Evolutionary conservation across 1,140 invertebrate species (phyloP), one percentile per base, ranked within the genome.

Genomic region (Plectrocnemia conspersa): DNA sequence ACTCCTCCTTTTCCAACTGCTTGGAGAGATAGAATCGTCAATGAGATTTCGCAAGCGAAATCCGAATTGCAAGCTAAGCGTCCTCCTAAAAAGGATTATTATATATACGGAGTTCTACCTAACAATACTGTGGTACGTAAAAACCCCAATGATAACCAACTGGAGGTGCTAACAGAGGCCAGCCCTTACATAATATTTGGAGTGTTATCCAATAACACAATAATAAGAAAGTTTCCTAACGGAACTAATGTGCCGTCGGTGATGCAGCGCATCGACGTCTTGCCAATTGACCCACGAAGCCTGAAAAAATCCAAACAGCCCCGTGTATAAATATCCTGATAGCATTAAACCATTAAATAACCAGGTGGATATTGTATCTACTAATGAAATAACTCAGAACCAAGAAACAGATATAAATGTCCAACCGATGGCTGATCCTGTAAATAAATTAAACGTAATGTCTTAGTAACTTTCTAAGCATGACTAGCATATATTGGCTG

Each of bases 91-190:
- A 78, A 79, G 65, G 83, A 85, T 72, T 86, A 82, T 67, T 75
- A 79, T 41, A 77, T 85, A 55, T 86, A 84, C 64, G 84, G 82
- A 62, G 82, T 86, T 61, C 77, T 84, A 61, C 81, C 82, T 21
- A 85, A 85, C 66, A 85, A 85, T 67, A 85, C 84, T 36, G 82
- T 86, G 63, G 80, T 86, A 63, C 77, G 82, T 66, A 86, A 85
- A 73, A 76, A 80, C 54, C 82, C 83, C 54, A 81, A 81, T 64
- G 78, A 82, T 64, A 79, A 82, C 64, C 62, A 78, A 62, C 75
- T 82, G 66, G 79, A 80, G 64, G 71, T 79, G 64, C 78, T 82
- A 65, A 82, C 80, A 67, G 76, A 82, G 63, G 75, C 82, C 61
- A 82, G 80, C 63, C 82, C 82, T 50, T 84, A 79, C 67, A 79